Percentiles rank a stretch among this genome's conserved stretches.
Evolutionary conservation across 92 coral and sea anemone species (phyloP).

Genomic region (Parazoanthus darwini): DNA sequence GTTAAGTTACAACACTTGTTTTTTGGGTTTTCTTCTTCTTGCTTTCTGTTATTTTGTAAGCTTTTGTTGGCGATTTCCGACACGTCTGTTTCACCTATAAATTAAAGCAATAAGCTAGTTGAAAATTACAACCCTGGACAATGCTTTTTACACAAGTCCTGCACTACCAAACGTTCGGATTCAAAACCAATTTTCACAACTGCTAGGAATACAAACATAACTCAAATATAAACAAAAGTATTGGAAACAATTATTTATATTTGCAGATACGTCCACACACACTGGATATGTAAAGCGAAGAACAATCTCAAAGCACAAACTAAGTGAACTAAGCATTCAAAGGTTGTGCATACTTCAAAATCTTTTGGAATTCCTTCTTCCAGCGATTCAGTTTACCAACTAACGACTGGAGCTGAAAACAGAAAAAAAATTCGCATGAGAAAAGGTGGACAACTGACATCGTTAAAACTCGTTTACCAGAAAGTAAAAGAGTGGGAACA

Average conservation of each 20-base stretch:
- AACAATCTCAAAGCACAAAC: not conserved
- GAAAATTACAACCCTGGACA: no score
- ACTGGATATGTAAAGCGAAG: not conserved
- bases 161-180: no score
- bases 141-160: no score
- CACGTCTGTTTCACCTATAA: no score
- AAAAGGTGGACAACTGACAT: not conserved
- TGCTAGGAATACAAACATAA: no score
- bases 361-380: constrained; percentile 83
- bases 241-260: not conserved
- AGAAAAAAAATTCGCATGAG: not conserved
- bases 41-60: no score
- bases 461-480: not conserved
- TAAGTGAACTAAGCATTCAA: not conserved
- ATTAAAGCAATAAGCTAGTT: no score
- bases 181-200: no score
- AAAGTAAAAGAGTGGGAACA: not conserved
- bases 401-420: constrained; percentile 62
- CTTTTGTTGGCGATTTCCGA: no score
- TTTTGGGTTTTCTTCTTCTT: no score
- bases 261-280: not conserved
- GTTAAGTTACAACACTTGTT: no score
- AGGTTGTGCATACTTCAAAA: constrained; percentile 77
- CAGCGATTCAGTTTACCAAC: constrained; percentile 74
- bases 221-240: not conserved